phyloP scores from a whole-genome alignment of 2,113 vertebrate genomes.

The Patagioenas fasciata region DNA sequence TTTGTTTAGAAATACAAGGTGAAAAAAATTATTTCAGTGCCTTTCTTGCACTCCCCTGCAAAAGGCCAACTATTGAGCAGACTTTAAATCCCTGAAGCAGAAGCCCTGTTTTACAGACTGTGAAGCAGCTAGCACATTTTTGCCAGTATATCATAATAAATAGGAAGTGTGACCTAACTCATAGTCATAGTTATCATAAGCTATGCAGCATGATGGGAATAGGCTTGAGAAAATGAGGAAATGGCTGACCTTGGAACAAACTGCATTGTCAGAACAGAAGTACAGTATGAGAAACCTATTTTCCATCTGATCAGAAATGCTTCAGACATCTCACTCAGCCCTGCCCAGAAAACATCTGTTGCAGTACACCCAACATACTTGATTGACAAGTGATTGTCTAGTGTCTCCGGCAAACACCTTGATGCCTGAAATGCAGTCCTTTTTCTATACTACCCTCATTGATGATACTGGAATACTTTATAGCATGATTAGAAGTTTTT shows the following conservation, averaged over 20 bases:
- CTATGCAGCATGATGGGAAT: not conserved
- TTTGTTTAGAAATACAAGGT: not conserved
- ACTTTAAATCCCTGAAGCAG: not conserved
- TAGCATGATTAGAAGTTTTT: not conserved
- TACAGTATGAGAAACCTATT: not conserved
- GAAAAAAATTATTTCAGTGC: not conserved
- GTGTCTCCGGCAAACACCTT: not conserved
- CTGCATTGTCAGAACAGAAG: not conserved
- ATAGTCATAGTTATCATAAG: not conserved
- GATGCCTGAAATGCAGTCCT: not conserved
- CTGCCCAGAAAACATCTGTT: not conserved
- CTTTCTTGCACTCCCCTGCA: not conserved
- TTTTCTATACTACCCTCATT: not conserved
- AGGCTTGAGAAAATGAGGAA: not conserved
- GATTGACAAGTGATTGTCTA: not conserved
- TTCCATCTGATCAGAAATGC: not conserved
- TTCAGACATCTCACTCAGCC: not conserved
- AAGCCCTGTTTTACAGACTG: not conserved
- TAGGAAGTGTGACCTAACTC: not conserved
- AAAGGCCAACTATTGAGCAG: not conserved
- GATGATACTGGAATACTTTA: not conserved
- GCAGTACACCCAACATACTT: not conserved
- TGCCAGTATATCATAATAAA: not conserved
- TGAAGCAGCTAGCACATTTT: not conserved
- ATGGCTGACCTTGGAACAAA: not conserved